Base-by-base conservation (phyloP, 2,113 vertebrate species). In the Asarcornis scutulata region DNA sequence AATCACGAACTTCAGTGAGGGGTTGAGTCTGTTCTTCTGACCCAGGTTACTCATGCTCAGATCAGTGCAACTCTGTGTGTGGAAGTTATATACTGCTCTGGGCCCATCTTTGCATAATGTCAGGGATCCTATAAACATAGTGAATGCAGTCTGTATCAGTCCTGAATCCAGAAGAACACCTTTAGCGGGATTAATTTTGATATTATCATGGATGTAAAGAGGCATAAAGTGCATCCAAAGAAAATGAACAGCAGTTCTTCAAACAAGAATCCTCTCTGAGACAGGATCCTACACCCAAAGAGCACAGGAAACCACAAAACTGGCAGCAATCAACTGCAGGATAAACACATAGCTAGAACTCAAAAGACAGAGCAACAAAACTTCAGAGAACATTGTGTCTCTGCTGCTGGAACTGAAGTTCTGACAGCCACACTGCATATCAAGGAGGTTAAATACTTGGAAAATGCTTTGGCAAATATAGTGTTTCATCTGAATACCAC, bases 321-420 rank as follows among this genome's bases (percentile, higher is more conserved):
- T 59, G 63, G 53, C 69, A 96, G 73, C 86, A 86, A 21, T 66
- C 36, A 50, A 66, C 34, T 50, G 82, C 53, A 79, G 71, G 29
- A 58, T 79, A 88, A 95, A 92, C 59, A 83, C 31, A 75, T n/a
- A 85, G 73, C 34, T 44, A 32, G 67, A 89, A 88, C 74, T 38
- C 26, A n/a, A 93, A 89, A 86, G 76, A 42, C 9, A 91, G 73
- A 95, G 68, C 50, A 81, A 78, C 56, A 92, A 93, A 94, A 74
- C 83, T 80, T 85, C n/a, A 74, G 81, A 83, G 93, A 88, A 89
- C 63, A 88, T 80, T 32, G n/a, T 74, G 91, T 86, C 55, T 92
- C 72, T 67, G 31, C 2, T 9, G 87, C 91, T 91, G 67, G 52
- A 94, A 55, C 31, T 16, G 44, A 31, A 91, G 60, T 75, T 91